These are phyloP conservation scores for Esperia sulphurella DNA, from an alignment of 2,888 invertebrate genomes.

Conservation along the genomic window DNA sequence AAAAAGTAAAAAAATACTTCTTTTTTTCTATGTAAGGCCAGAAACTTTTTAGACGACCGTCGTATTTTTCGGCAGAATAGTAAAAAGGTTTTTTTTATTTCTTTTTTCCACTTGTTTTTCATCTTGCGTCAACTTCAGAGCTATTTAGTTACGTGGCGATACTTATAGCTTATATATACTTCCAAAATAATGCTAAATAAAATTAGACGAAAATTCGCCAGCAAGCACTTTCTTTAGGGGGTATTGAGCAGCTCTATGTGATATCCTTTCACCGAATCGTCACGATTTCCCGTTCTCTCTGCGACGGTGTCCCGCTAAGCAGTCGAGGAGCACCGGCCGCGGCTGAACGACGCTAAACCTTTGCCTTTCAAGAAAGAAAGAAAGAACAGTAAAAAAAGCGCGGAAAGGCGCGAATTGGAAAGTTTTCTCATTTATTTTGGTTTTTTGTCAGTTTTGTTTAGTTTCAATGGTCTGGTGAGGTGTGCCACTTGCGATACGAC, in stretches of 20 bases:
- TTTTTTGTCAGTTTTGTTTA: neutral
- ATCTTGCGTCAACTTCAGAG: too few species aligned
- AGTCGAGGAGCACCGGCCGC: constrained; percentile 29
- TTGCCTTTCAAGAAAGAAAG: neutral
- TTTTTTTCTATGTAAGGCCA: too few species aligned
- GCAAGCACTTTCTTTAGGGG: constrained; percentile 8
- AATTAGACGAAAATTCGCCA: too few species aligned
- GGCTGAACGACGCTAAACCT: constrained; percentile 13
- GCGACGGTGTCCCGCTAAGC: constrained; percentile 33
- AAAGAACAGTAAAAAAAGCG: constrained; percentile 5
- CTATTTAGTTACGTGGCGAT: too few species aligned
- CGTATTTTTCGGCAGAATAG: too few species aligned
- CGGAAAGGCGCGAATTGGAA: constrained; percentile 11
- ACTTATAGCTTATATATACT: too few species aligned
- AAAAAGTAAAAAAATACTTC: too few species aligned
- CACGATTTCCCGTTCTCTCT: constrained; percentile 46
- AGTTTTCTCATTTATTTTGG: constrained; percentile 7
- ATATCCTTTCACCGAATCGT: constrained; percentile 44
- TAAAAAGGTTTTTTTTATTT: too few species aligned
- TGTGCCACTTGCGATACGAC: constrained; percentile 7
- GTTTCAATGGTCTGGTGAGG: constrained; percentile 10
- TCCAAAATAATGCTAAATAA: neutral
- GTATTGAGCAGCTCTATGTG: constrained; percentile 33
- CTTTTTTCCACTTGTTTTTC: too few species aligned
- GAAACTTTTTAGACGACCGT: too few species aligned